Evolutionary conservation across 1,140 invertebrate genomes (phyloP).

Genomic region (Drosophila auraria): DNA sequence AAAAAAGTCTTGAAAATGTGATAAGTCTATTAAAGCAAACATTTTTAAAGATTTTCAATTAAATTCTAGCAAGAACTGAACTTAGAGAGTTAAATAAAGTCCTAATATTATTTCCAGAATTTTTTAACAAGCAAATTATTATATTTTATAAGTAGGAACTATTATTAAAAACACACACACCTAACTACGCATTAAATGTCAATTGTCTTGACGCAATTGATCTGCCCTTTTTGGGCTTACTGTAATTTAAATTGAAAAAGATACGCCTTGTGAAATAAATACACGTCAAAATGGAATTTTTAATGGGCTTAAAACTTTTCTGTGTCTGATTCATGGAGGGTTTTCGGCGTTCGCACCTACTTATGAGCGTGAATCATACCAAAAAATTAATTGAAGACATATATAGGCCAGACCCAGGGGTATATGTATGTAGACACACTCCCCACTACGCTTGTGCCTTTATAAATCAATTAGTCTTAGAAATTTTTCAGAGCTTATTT

Average conservation of each 20-base stretch:
- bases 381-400: constrained; percentile 10
- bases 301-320: constrained; percentile 27
- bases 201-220: constrained; percentile 11
- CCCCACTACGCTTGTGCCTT: neutral
- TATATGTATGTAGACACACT: neutral
- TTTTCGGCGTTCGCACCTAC: constrained; percentile 29
- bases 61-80: no score
- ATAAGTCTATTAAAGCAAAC: no score
- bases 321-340: constrained; percentile 20
- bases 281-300: constrained; percentile 33
- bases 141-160: neutral
- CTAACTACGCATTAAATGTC: neutral
- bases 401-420: neutral
- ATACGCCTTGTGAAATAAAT: constrained; percentile 19
- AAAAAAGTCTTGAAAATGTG: no score
- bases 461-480: constrained; percentile 10
- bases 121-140: neutral
- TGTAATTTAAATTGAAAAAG: constrained; percentile 26
- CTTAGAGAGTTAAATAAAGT: no score
- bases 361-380: constrained; percentile 23
- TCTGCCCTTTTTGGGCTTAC: constrained; percentile 16
- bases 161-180: neutral
- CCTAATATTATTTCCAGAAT: no score
- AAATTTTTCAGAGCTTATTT: constrained; percentile 2
- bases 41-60: no score